phyloP scores from a whole-genome alignment of 2,797 vertebrate genomes.

The Sternotherus odoratus region DNA sequence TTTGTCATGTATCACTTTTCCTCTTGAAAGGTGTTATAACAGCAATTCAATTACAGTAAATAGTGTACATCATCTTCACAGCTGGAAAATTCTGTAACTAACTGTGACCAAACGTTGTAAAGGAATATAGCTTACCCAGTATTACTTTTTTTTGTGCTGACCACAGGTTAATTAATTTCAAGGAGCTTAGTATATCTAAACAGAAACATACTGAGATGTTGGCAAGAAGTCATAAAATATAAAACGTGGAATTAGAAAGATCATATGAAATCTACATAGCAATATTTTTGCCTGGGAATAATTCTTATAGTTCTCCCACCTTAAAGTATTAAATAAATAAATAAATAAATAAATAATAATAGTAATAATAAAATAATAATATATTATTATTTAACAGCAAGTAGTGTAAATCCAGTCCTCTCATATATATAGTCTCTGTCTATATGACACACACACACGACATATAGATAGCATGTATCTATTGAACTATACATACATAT shows the following conservation, averaged over 20 bases:
- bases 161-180: conserved; percentile 81
- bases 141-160: conserved; percentile 42
- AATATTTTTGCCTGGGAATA: conserved; percentile 36
- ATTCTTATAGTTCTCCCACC: not conserved
- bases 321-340: not conserved
- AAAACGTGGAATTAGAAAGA: conserved; percentile 62
- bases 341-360: not conserved
- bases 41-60: conserved; percentile 83
- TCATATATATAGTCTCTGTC: not conserved
- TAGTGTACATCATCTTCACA: conserved; percentile 71
- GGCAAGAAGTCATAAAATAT: conserved; percentile 69
- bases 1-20: conserved; percentile 73
- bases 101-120: conserved; percentile 72
- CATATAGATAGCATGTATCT: accelerated
- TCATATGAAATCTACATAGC: conserved; percentile 66
- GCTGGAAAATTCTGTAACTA: conserved; percentile 80
- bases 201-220: conserved; percentile 77
- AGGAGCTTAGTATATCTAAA: conserved; percentile 79
- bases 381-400: not conserved
- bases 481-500: accelerated
- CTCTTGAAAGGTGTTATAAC: conserved; percentile 80
- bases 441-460: accelerated
- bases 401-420: not conserved
- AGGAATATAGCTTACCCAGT: conserved; percentile 70
- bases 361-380: not conserved